Evolutionary conservation across 2,888 invertebrate species (phyloP), one percentile per base, ranked within the genome.

Genomic region (Temnothorax ravouxi): DNA sequence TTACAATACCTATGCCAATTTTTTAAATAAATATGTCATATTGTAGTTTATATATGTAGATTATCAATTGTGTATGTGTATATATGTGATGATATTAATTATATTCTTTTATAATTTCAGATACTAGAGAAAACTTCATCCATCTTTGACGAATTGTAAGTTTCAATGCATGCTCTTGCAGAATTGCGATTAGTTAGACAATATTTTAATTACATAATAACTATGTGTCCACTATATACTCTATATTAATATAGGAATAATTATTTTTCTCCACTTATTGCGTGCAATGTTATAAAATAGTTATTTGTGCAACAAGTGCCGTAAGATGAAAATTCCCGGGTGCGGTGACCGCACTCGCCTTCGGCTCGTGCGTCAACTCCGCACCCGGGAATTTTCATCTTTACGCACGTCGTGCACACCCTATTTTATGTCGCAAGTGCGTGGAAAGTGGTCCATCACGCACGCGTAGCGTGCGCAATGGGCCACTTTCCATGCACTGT

Each of bases 61-160:
- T 13, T 25, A 13, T n/a, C 34, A 18, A 18, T 50, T 52, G 25
- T 25, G 29, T 29, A 29, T 29, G 29, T 29, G 29, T 29, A 0
- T 29, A 29, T 29, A 29, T 29, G 29, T 29, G 3, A 29, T 50
- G 25, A 50, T 15, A 38, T 66, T 41, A 52, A 21, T 67, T 66
- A 34, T 52, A 47, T 67, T 29, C 5, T 5, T n/a, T 44, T 67
- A 38, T 54, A 3, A 77, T 66, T 54, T 44, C 77, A 67, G 54
- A 29, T 18, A 25, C 18, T 15, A 64, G 25, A 41, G 64, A 50
- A 13, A 38, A 41, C 8, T 25, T 18, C 41, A 8, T 67, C 25
- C 29, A 44, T 66, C 15, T 54, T n/a, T 18, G 54, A 47, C 64
- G 21, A 54, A 44, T 29, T 13, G 77, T 77, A 74, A 74, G 66